phyloP scores from a whole-genome alignment of 2,113 vertebrate species.

The Chloropsis hardwickii region DNA sequence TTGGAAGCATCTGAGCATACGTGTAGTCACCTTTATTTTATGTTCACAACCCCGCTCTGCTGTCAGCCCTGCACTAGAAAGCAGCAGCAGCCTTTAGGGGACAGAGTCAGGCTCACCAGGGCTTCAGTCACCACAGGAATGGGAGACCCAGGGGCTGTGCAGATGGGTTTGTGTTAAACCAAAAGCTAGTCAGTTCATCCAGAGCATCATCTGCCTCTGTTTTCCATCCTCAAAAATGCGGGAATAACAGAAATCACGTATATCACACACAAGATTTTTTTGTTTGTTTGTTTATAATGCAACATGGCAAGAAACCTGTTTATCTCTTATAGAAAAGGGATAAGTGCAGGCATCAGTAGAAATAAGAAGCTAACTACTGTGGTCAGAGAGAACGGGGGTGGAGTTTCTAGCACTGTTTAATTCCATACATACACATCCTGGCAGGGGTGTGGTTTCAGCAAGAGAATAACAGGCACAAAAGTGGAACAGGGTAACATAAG shows the following conservation, averaged over 20 bases:
- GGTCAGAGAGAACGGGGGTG: neutral
- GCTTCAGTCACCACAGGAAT: neutral
- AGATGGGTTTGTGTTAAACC: neutral
- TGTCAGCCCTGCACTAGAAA: neutral
- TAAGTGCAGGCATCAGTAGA: neutral
- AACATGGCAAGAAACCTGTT: neutral
- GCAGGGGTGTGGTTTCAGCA: accelerated
- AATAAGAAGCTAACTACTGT: neutral
- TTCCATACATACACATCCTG: neutral
- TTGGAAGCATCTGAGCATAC: neutral
- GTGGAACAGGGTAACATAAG: neutral
- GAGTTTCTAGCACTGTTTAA: neutral
- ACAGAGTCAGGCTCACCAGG: neutral
- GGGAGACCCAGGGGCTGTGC: neutral
- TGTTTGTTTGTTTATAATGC: neutral
- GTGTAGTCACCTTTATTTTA: neutral
- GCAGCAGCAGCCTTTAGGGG: accelerated
- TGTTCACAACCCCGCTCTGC: accelerated
- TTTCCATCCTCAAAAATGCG: neutral
- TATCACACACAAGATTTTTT: neutral
- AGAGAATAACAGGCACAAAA: neutral
- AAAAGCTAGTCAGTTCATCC: neutral
- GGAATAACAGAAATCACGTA: neutral
- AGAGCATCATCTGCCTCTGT: neutral
- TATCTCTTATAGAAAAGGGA: neutral